Base-by-base conservation (phyloP, 2,113 vertebrate genomes). In the Mus spicilegus region DNA sequence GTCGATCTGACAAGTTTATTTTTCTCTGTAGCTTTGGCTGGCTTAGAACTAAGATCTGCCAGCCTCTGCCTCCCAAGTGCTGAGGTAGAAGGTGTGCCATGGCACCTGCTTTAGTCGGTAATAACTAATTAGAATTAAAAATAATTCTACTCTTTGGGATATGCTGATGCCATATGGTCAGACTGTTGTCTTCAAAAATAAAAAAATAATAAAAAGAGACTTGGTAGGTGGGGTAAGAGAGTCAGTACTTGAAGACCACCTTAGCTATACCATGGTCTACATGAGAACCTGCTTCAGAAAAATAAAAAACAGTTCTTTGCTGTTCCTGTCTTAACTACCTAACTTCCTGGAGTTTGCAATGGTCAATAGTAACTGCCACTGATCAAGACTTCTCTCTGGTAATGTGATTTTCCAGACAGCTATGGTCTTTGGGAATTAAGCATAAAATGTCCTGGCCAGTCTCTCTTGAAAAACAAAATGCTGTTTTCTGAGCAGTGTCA, bases 351-450 rank as follows among this genome's bases (percentile, higher is more conserved):
- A 61, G 30, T 93, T 95, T 80, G 36, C 20, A 89, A 33, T 51
- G 36, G 42, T 54, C 56, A 39, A 84, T 16, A 73, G 33, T 54
- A n/a, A 88, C 72, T 49, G 24, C n/a, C 92, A 0, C 33, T 82
- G 81, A 88, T 70, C 36, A 65, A 77, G 73, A 63, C 81, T 88
- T 91, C 84, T 95, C 4, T 93, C 30, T 77, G 67, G 28, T 77
- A 75, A 14, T 90, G 16, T 17, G 24, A 87, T 94, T 94, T 67
- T 13, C 54, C 87, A 94, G 72, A 89, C 9, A 56, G 77, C 87
- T 94, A 20, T 86, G 46, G 82, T 92, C 95, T 95, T 96, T 93
- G 89, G 30, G 93, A 78, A 81, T 81, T 90, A 95, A 95, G 36
- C 28, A 77, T 63, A 82, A 28, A 89, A 70, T 87, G 12, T 96